Evolutionary conservation across 2,888 invertebrate species (phyloP).

Genomic region (Prenolepis imparis): DNA sequence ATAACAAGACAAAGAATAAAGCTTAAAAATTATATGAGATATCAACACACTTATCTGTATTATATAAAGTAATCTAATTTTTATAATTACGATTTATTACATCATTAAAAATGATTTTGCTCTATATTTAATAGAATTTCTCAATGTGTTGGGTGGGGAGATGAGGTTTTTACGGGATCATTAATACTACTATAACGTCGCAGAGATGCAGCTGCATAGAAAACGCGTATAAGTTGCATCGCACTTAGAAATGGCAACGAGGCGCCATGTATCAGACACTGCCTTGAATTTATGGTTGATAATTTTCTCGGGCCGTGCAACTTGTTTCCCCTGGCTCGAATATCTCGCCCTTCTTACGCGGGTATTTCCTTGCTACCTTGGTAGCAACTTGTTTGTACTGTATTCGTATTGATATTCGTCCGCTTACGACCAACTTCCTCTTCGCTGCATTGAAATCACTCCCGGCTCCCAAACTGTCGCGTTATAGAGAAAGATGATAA

Average conservation of each 20-base stretch:
- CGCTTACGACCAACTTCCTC: conserved; percentile 47
- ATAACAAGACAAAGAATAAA: neutral
- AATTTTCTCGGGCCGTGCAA: conserved; percentile 61
- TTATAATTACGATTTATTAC: neutral
- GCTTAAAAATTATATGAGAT: neutral
- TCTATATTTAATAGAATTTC: neutral
- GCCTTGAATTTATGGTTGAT: conserved; percentile 63
- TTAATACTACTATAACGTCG: conserved; percentile 13
- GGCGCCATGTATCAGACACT: conserved; percentile 62
- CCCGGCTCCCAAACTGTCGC: conserved; percentile 35
- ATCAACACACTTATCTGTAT: neutral
- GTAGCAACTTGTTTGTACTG: conserved; percentile 45
- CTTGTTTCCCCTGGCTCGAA: conserved; percentile 59
- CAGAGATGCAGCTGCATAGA: conserved; percentile 53
- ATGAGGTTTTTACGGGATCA: conserved; percentile 15
- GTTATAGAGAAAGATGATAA: conserved; percentile 42
- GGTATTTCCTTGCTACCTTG: conserved; percentile 47
- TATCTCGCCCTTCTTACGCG: conserved; percentile 51
- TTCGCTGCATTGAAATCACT: conserved; percentile 50
- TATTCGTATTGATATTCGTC: conserved; percentile 41
- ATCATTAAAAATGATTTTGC: neutral
- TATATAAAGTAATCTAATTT: neutral
- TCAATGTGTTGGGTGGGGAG: neutral
- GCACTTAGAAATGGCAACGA: conserved; percentile 59
- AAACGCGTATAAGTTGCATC: conserved; percentile 56